Percentiles rank a stretch among this genome's conserved stretches.
phyloP scores from a whole-genome alignment of 2,888 invertebrate genomes.

The Gymnosoma rotundatum region DNA sequence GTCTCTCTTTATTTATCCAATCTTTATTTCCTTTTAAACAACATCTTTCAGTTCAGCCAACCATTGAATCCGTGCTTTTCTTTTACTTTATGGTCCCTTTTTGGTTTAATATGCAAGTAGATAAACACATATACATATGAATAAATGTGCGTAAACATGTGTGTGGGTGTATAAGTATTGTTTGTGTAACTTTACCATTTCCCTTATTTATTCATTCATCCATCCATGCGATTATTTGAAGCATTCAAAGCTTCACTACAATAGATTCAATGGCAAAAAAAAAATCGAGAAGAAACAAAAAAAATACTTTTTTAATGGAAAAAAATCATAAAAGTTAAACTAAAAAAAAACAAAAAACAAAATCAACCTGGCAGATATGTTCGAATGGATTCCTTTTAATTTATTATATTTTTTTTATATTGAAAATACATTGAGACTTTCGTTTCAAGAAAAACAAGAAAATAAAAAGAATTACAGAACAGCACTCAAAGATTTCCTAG shows the following conservation, averaged over 20 bases:
- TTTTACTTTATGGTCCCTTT: neutral
- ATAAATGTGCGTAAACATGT: conserved; percentile 1
- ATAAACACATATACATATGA: neutral
- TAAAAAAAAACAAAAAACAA: conserved; percentile 39
- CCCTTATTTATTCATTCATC: conserved; percentile 65
- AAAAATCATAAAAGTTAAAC: conserved; percentile 65
- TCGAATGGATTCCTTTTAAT: conserved; percentile 43
- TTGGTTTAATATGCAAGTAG: conserved; percentile 2
- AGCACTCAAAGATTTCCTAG: no score
- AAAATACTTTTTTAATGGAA: conserved; percentile 47
- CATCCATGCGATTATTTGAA: conserved; percentile 68
- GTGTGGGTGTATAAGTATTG: conserved; percentile 16
- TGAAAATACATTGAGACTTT: neutral
- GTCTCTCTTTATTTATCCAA: conserved; percentile 26
- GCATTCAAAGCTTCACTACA: conserved; percentile 65
- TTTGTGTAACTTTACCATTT: conserved; percentile 57
- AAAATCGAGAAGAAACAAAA: no score
- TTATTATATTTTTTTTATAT: neutral
- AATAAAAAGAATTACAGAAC: neutral
- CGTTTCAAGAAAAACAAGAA: conserved; percentile 11
- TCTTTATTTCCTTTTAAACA: conserved; percentile 25
- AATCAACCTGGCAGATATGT: conserved; percentile 32
- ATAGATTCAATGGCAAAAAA: conserved; percentile 61
- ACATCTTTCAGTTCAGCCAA: conserved; percentile 63
- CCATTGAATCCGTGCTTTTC: conserved; percentile 58